These are phyloP conservation scores for Thymallus thymallus DNA, from an alignment of 2,113 vertebrate genomes.

Conservation along the genomic window DNA sequence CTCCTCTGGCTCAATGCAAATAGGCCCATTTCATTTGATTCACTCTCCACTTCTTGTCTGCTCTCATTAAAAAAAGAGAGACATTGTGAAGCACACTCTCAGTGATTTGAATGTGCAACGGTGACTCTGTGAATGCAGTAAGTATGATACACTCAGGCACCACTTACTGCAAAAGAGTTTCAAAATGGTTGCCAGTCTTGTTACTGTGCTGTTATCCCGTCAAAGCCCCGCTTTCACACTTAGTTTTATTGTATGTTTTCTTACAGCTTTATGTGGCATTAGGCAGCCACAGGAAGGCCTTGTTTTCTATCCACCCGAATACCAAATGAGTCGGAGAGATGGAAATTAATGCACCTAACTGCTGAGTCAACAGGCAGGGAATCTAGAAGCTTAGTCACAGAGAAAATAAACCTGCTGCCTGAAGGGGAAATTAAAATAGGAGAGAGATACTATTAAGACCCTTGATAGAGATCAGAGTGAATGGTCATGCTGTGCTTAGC, in stretches of 20 bases:
- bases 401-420: constrained; percentile 50
- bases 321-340: constrained; percentile 49
- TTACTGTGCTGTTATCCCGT: constrained; percentile 31
- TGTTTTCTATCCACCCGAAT: constrained; percentile 49
- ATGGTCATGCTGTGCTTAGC: constrained; percentile 57
- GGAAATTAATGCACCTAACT: constrained; percentile 61
- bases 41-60: constrained; percentile 17
- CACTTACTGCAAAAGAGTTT: constrained; percentile 18
- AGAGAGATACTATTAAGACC: constrained; percentile 38
- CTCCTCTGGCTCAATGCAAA: constrained; percentile 56
- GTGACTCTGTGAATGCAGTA: constrained; percentile 1
- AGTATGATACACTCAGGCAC: constrained; percentile 28
- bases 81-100: constrained; percentile 19
- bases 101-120: constrained; percentile 7
- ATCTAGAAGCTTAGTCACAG: constrained; percentile 47
- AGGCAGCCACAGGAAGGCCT: constrained; percentile 36
- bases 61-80: constrained; percentile 32
- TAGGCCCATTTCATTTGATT: constrained; percentile 51
- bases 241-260: constrained; percentile 52
- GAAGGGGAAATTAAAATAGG: constrained; percentile 58
- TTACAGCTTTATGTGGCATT: constrained; percentile 57
- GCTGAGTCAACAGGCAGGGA: constrained; percentile 69
- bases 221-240: constrained; percentile 44
- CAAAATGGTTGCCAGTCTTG: constrained; percentile 32
- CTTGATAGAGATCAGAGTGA: constrained; percentile 30